phyloP scores from a whole-genome alignment of 2,888 invertebrate genomes.

The Eledone cirrhosa region DNA sequence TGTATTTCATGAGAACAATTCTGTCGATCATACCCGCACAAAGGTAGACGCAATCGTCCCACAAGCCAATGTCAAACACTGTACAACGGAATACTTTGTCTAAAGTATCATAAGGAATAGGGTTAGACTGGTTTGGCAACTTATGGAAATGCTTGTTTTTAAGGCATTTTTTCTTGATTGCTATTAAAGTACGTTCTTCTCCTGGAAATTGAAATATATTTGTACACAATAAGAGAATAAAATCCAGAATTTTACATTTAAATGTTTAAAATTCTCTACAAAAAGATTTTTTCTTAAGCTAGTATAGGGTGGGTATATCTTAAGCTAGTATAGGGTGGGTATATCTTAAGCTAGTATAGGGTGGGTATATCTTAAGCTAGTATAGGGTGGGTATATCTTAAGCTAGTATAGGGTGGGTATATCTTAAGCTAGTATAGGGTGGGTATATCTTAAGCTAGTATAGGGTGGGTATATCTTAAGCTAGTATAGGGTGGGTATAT shows the following conservation, averaged over 20 bases:
- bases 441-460: too few relatives aligned
- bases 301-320: too few relatives aligned
- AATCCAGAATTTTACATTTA: not conserved
- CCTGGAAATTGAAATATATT: constrained; percentile 41
- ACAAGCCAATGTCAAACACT: constrained; percentile 60
- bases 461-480: too few relatives aligned
- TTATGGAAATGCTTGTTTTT: constrained; percentile 54
- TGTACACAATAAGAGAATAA: not conserved
- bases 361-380: too few relatives aligned
- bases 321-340: too few relatives aligned
- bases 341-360: too few relatives aligned
- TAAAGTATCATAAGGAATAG: constrained; percentile 59
- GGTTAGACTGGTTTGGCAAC: constrained; percentile 48
- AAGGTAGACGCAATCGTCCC: constrained; percentile 58
- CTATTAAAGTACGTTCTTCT: constrained; percentile 52
- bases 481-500: too few relatives aligned
- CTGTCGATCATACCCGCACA: constrained; percentile 65
- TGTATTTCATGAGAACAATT: constrained; percentile 69
- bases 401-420: too few relatives aligned
- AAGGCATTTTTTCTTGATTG: constrained; percentile 54
- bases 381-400: too few relatives aligned
- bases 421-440: too few relatives aligned
- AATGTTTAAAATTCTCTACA: not conserved
- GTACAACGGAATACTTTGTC: constrained; percentile 65
- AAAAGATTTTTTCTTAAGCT: too few relatives aligned